Base-by-base conservation (phyloP, 2,888 invertebrate genomes). In the Zygogramma bicolorata region DNA sequence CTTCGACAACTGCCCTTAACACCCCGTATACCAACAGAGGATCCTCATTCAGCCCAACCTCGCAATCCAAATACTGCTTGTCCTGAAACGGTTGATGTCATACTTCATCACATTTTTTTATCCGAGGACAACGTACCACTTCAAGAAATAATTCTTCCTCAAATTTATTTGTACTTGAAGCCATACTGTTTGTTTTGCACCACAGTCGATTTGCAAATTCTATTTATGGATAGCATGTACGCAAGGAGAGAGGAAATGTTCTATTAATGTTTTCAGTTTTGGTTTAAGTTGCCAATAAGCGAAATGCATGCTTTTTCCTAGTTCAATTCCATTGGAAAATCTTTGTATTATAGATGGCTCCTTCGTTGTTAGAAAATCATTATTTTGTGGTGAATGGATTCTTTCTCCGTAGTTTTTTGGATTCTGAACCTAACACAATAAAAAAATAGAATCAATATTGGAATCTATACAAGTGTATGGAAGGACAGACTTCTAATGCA, bases 1-100 rank as follows among this genome's bases (percentile, higher is more conserved):
- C 76, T 60, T 75, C 73, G 1, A 75, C 71, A 13, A 81, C 79
- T 15, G 82, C 81, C 46, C 71, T 70, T 20, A 80, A 61, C 22
- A 82, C 66, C 40, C 80, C 81, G 61, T 77, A 73, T 10, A 75
- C 73, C 15, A 76, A 66, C 27, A 75, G 61, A 0, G 78, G 68
- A 68, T 81, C 79, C 22, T 73, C 75, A 58, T 77, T 77, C 29
- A 61, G 57, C 53, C 74, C 72, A 25, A 58, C 31, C 27, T 74
- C 73, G 34, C 57, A 65, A 60, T 58, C 57, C 20, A 65, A 65
- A 49, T 77, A 77, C 22, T 71, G 59, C 25, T 42, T 62, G 38
- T 75, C 71, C 75, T 77, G 20, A 46, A 73, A 71, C 34, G 59
- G 15, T 13, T 15, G 13, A 42, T 46, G 10, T 63, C 2, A 5